Evolutionary conservation across 2,888 invertebrate genomes (phyloP), one percentile per base, ranked within the genome.

Genomic region (Conus canariensis): DNA sequence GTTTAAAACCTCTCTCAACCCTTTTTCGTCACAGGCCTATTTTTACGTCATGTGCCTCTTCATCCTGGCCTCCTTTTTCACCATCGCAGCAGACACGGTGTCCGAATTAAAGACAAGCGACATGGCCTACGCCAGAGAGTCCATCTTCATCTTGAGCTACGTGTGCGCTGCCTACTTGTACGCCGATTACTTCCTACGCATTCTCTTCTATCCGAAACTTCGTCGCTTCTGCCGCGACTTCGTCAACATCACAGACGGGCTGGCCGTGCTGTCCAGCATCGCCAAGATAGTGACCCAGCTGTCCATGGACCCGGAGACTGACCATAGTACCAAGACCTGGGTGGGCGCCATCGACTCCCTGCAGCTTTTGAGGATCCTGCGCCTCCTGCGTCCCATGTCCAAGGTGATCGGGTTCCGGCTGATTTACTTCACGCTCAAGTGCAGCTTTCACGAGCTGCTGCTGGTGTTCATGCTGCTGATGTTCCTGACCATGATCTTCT

Each of bases 341-440:
- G n/a, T 25, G 56, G 94, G 94, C 90, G 92, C 92, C 45, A 88
- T 95, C 5, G 93, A 94, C 85, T 93, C 93, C 87, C 77, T 94
- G 58, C 94, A 94, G 83, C 92, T 95, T 30, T 88, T 94, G 58
- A 92, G 95, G 25, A 94, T 95, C 16, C 93, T 95, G 83, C 93
- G 95, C 22, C 88, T 95, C 19, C 92, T 95, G 88, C 90, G 94
- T 3, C 88, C 88, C 83, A 90, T 94, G 80, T 93, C 94, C 9
- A 93, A 94, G 60, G 85, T 86, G 64, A 86, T 60, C 7, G 95
- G 95, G 19, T 93, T 95, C 85, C 93, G 94, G 10, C 94, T 95
- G 1, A 90, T 95, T 22, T 90, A 93, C 64, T 93, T 93, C 86
- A 94, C 95, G 0, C 92, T 95, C 45, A 94, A 93, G 88, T 93